Conservation (phyloP, 92 coral and sea anemone species). For the Actinernus sp. region DNA sequence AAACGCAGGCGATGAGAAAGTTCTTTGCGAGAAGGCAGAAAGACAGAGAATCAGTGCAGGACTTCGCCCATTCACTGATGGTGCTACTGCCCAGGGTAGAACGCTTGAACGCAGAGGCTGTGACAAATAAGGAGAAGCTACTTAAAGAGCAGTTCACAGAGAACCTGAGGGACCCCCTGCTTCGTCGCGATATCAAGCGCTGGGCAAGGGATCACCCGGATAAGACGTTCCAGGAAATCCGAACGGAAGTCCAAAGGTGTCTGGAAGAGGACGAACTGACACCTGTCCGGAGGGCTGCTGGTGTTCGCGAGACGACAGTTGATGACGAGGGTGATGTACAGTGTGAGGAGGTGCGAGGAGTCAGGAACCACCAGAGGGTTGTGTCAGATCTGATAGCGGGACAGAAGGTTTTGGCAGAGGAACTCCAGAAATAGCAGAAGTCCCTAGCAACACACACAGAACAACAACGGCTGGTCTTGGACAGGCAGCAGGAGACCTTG, state of each 20-base stretch:
- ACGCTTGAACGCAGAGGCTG: not conserved
- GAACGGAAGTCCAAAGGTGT: conserved; percentile 31
- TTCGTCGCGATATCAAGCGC: conserved; percentile 28
- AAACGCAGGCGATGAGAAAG: conserved; percentile 25
- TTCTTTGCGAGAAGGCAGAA: conserved; percentile 25
- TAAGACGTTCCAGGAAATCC: conserved; percentile 7
- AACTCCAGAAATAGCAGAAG: conserved; percentile 40
- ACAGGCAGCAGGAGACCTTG: conserved; percentile 1
- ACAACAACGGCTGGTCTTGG: conserved; percentile 2
- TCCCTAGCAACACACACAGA: conserved; percentile 14
- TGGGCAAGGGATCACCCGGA: conserved; percentile 16
- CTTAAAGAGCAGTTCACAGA: conserved; percentile 21
- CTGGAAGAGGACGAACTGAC: conserved; percentile 5
- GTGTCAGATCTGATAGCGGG: conserved; percentile 24
- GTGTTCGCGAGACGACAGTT: not conserved
- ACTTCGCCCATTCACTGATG: conserved; percentile 40
- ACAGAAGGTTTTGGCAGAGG: conserved; percentile 18
- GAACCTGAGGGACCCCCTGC: conserved; percentile 35
- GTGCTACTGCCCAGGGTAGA: not conserved
- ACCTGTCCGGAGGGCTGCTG: not conserved
- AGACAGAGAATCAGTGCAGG: conserved; percentile 39
- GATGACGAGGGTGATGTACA: not conserved
- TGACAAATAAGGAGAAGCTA: conserved; percentile 6
- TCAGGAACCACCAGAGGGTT: conserved; percentile 7
- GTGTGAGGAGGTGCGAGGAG: not conserved